Percentiles rank a stretch among this genome's conserved stretches.
Evolutionary conservation across 2,797 vertebrate species (phyloP).

Genomic region (Gila robusta): DNA sequence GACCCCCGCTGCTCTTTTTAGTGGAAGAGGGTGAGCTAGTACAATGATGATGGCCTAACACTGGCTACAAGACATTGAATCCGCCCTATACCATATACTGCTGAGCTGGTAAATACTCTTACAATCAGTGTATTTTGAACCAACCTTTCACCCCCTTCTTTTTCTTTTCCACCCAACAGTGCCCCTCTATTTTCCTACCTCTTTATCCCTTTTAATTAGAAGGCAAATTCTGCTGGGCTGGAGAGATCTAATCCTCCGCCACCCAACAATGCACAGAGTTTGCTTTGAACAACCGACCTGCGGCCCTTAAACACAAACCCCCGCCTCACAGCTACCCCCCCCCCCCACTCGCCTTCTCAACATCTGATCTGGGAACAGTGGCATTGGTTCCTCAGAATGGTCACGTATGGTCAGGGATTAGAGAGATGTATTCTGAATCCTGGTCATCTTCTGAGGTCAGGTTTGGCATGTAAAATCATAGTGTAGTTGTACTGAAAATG

Average conservation of each 20-base stretch:
- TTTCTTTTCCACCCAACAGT: slow-evolving; percentile 79
- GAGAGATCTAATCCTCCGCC: slow-evolving; percentile 99
- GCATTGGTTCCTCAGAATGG: not conserved
- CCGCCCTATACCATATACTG: slow-evolving; percentile 59
- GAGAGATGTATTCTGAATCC: slow-evolving; percentile 27
- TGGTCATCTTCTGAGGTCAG: slow-evolving; percentile 26
- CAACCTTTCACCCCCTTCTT: slow-evolving; percentile 86
- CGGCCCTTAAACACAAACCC: slow-evolving; percentile 74
- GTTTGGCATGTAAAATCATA: slow-evolving; percentile 16
- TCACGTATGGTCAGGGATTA: slow-evolving; percentile 11
- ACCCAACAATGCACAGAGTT: slow-evolving; percentile 99
- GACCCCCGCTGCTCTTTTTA: slow-evolving; percentile 55
- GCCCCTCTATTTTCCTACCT: slow-evolving; percentile 84
- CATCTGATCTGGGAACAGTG: slow-evolving; percentile 38
- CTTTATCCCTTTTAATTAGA: slow-evolving; percentile 99
- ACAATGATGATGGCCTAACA: slow-evolving; percentile 54
- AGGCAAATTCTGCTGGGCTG: slow-evolving; percentile 99
- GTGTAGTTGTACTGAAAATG: slow-evolving; percentile 8
- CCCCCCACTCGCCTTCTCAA: slow-evolving; percentile 1
- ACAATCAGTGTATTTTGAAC: slow-evolving; percentile 82
- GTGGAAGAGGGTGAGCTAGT: slow-evolving; percentile 34
- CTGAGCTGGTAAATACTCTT: slow-evolving; percentile 70
- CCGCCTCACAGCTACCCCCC: slow-evolving; percentile 66
- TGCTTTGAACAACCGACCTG: slow-evolving; percentile 97
- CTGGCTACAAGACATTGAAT: slow-evolving; percentile 53